A percentile compares a stretch with the other conserved stretches of the same genome.
phyloP scores from a whole-genome alignment of 2,113 vertebrate species.

The Phrynosoma platyrhinos region DNA sequence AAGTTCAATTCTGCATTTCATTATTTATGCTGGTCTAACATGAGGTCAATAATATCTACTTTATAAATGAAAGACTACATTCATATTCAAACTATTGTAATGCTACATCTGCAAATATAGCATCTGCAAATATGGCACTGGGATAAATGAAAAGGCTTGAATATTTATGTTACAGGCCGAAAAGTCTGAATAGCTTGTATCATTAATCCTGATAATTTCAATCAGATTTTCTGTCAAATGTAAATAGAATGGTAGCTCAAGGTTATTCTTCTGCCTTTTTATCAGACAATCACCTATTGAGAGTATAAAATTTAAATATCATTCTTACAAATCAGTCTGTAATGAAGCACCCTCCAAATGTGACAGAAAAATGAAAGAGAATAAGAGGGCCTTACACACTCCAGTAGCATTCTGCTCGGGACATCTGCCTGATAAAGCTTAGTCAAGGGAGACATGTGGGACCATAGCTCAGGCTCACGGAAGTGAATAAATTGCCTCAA shows the following conservation, averaged over 20 bases:
- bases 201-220: background rate
- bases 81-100: background rate
- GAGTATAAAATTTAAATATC: constrained; percentile 28
- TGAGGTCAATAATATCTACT: background rate
- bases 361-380: background rate
- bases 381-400: background rate
- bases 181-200: background rate
- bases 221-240: constrained; percentile 8
- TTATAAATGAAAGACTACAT: background rate
- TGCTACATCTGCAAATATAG: background rate
- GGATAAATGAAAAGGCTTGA: background rate
- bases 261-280: accelerated
- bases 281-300: background rate
- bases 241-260: background rate
- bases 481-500: background rate
- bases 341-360: accelerated
- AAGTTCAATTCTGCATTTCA: background rate
- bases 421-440: background rate
- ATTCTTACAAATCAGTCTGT: constrained; percentile 31
- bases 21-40: background rate
- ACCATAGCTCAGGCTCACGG: background rate
- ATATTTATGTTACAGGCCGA: background rate
- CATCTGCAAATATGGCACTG: background rate
- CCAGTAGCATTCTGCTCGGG: background rate
- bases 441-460: background rate